Evolutionary conservation across 2,888 invertebrate genomes (phyloP).

Genomic region (Antitype chi): DNA sequence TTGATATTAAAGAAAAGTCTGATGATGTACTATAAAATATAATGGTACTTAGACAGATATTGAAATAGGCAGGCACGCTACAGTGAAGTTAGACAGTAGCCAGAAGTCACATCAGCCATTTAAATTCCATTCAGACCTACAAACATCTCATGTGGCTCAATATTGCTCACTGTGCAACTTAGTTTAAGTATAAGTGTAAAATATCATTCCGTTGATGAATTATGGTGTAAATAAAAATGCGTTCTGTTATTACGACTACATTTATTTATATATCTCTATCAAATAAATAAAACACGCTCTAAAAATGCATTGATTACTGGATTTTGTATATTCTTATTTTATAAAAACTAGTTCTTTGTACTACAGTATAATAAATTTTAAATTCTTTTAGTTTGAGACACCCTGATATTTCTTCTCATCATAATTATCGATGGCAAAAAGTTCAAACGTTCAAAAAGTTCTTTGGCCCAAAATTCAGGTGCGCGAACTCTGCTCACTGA

Average conservation of each 20-base stretch:
- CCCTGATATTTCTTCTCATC: neutral
- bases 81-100: neutral
- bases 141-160: neutral
- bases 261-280: constrained; percentile 52
- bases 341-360: constrained; percentile 27
- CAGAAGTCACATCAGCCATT: neutral
- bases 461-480: too few relatives aligned
- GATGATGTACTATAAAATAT: constrained; percentile 28
- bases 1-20: too few relatives aligned
- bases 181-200: constrained; percentile 58
- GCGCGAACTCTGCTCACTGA: too few relatives aligned
- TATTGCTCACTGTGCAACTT: constrained; percentile 45
- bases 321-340: constrained; percentile 1
- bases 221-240: constrained; percentile 63
- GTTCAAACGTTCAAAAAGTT: too few relatives aligned
- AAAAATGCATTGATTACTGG: constrained; percentile 51
- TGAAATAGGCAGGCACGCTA: neutral
- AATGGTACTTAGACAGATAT: neutral
- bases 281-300: constrained; percentile 45
- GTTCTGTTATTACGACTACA: constrained; percentile 31
- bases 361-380: constrained; percentile 11
- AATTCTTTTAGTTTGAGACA: constrained; percentile 11
- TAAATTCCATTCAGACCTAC: neutral
- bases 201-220: constrained; percentile 63
- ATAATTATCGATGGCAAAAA: too few relatives aligned